Evolutionary conservation across 2,113 vertebrate genomes (phyloP), one percentile per base, ranked within the genome.

Genomic region (Myrmecobius fasciatus): DNA sequence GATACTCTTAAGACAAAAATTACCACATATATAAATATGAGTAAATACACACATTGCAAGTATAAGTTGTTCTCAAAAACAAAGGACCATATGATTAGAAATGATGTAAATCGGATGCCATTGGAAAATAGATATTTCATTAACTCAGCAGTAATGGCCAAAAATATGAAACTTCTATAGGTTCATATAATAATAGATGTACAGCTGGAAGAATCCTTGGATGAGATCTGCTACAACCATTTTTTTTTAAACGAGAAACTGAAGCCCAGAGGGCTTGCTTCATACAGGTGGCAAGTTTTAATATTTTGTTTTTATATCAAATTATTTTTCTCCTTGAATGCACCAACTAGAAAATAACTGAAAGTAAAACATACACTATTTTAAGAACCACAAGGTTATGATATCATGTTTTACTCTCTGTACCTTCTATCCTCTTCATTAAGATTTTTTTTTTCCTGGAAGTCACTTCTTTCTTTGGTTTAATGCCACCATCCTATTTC

Each of bases 391-490:
- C 5, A 43, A 17, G 31, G 46, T 12, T 89, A 56, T 48, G 22
- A 67, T 0, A 14, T 67, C 26, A 83, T 83, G 67, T 43, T 83
- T n/a, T 43, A 22, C 36, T 17, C n/a, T 83, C n/a, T 83, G 67
- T 3, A 8, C 67, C 22, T 75, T n/a, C 88, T 52, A 93, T 47
- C 36, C 53, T 89, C 53, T 17, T 25, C 56, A 52, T 28, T 88
- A 53, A 31, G n/a, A 6, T 31, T n/a, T 60, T 92, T 51, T 94
- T 90, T 54, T 93, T 91, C 89, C 90, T 92, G 53, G 26, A 43
- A 92, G 36, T 90, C 95, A 51, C 20, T 60, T 51, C 46, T 94
- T 92, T 93, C 52, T 89, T 89, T 93, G 67, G n/a, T 43, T 83
- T 43, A 83, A n/a, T 94, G 67, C 47, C 67, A 89, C 53, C 67